These are phyloP conservation scores for Silurus meridionalis DNA, from an alignment of 2,113 vertebrate genomes.

Conservation along the genomic window DNA sequence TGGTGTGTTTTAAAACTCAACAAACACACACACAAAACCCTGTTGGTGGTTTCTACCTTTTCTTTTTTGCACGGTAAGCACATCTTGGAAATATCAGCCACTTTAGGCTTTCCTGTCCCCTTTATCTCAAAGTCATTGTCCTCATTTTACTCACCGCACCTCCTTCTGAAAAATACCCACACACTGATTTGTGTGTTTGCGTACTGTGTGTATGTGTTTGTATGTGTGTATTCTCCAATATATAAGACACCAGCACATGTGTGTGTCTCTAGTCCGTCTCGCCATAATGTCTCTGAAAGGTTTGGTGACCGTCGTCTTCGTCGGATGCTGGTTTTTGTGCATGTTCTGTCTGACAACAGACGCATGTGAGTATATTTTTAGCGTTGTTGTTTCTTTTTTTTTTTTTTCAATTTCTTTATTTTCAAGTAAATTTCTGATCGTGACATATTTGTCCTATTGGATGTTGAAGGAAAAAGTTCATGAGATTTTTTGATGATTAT, in stretches of 20 bases:
- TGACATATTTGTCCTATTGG: too few species aligned
- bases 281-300: conserved; percentile 59
- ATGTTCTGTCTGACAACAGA: conserved; percentile 43
- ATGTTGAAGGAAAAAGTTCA: too few species aligned
- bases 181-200: not conserved
- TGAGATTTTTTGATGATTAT: too few species aligned
- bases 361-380: conserved; percentile 60
- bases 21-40: not conserved
- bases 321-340: conserved; percentile 54
- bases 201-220: not conserved
- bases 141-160: conserved; percentile 38
- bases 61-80: conserved; percentile 42
- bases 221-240: conserved; percentile 36
- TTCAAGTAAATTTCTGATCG: too few species aligned
- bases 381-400: too few species aligned
- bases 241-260: conserved; percentile 30
- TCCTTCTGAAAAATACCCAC: conserved; percentile 4
- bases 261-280: not conserved
- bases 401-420: too few species aligned
- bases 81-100: conserved; percentile 32
- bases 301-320: conserved; percentile 28
- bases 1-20: not conserved
- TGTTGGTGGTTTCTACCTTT: conserved; percentile 20
- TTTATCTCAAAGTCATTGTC: conserved; percentile 45
- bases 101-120: conserved; percentile 67